Conservation (phyloP, 1,140 invertebrate species). For the Pachypsylla venusta region DNA sequence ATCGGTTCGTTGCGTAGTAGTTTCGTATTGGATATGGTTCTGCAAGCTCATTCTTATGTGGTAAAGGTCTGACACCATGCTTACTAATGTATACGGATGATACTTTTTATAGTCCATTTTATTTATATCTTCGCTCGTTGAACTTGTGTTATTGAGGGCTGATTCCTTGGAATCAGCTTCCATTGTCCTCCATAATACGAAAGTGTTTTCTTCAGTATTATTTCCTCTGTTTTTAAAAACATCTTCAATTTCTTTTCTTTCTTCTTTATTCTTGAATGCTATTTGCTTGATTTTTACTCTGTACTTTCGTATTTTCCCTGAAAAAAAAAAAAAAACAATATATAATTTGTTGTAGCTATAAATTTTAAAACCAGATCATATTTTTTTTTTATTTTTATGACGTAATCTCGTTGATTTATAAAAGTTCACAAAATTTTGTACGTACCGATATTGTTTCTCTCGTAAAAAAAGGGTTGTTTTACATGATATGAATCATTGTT, state of each 20-base stretch:
- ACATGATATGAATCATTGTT: too few species aligned
- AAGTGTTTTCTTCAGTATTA: not conserved
- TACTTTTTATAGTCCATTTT: too few species aligned
- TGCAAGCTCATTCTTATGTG: not conserved
- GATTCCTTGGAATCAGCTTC: not conserved
- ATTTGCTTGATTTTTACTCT: not conserved
- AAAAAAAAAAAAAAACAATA: not conserved
- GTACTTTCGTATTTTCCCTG: not conserved
- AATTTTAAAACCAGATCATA: too few species aligned
- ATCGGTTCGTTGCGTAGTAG: not conserved
- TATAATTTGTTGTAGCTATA: not conserved
- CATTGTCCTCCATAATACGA: not conserved
- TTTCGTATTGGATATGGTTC: conserved; percentile 6
- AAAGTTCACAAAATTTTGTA: too few species aligned
- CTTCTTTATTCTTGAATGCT: not conserved
- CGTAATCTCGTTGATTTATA: too few species aligned
- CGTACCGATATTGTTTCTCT: too few species aligned
- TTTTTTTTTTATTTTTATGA: too few species aligned
- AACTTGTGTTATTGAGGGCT: too few species aligned
- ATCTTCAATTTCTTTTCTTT: not conserved
- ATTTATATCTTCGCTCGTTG: too few species aligned
- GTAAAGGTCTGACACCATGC: conserved; percentile 4
- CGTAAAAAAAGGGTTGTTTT: too few species aligned
- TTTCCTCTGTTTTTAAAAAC: not conserved
- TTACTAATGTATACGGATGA: not conserved